Percentiles rank a stretch among this genome's conserved stretches.
phyloP scores from a whole-genome alignment of 2,888 invertebrate genomes.

The Gari tellinella region DNA sequence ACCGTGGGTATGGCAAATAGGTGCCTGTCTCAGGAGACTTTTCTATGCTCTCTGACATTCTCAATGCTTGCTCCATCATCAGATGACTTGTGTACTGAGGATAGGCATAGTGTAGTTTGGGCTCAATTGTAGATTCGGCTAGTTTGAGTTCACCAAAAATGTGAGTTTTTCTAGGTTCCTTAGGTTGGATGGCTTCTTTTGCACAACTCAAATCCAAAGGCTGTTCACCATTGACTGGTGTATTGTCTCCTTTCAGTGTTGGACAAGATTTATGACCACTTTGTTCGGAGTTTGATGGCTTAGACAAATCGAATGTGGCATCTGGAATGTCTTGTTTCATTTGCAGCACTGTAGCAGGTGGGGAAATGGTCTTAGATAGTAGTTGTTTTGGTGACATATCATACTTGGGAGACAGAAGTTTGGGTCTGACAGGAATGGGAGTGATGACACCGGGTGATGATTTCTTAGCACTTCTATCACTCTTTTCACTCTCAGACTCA shows the following conservation, averaged over 20 bases:
- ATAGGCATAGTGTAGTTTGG: slow-evolving; percentile 87
- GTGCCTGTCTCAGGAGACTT: slow-evolving; percentile 74
- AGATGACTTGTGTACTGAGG: slow-evolving; percentile 86
- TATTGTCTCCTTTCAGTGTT: slow-evolving; percentile 86
- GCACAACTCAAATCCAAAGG: slow-evolving; percentile 91
- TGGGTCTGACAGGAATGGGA: slow-evolving; percentile 22
- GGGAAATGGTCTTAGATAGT: slow-evolving; percentile 12
- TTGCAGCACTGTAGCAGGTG: slow-evolving; percentile 25
- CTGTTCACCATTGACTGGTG: slow-evolving; percentile 50
- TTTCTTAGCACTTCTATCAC: slow-evolving; percentile 12
- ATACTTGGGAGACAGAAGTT: slow-evolving; percentile 20
- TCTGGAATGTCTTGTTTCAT: slow-evolving; percentile 45
- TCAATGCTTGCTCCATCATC: slow-evolving; percentile 72
- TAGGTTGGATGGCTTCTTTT: slow-evolving; percentile 86
- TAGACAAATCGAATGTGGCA: slow-evolving; percentile 73
- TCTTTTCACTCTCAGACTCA: slow-evolving; percentile 73
- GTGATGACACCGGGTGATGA: slow-evolving; percentile 24
- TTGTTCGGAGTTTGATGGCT: slow-evolving; percentile 41
- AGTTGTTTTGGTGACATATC: slow-evolving; percentile 34
- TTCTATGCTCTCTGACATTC: slow-evolving; percentile 76
- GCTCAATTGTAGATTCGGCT: slow-evolving; percentile 81
- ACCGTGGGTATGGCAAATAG: slow-evolving; percentile 71
- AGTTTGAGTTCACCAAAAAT: slow-evolving; percentile 75
- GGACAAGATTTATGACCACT: slow-evolving; percentile 41
- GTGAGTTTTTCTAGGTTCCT: slow-evolving; percentile 78